These are phyloP conservation scores for Taenioides sp. DNA, from an alignment of 2,797 vertebrate species.

Conservation along the genomic window DNA sequence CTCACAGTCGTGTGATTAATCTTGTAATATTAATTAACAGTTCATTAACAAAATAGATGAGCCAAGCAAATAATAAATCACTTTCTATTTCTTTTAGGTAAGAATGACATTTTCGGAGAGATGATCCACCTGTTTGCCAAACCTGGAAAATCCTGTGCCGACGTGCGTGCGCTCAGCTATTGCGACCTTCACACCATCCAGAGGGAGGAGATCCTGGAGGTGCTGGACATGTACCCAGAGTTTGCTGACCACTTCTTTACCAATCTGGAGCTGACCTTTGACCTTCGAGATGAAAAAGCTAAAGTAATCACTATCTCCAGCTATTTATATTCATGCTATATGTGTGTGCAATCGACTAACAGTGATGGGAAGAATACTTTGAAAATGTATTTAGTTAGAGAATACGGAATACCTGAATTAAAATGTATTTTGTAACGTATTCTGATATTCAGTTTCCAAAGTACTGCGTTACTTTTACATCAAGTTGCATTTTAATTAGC, in stretches of 20 bases:
- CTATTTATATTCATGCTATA: not conserved
- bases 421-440: no score
- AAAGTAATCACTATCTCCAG: slow-evolving; percentile 74
- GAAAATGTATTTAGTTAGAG: no score
- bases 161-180: slow-evolving; percentile 96
- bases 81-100: slow-evolving; percentile 75
- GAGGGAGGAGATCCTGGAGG: slow-evolving; percentile 92
- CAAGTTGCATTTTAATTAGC: no score
- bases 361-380: no score
- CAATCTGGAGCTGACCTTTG: slow-evolving; percentile 96
- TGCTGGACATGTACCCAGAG: slow-evolving; percentile 98
- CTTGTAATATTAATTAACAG: no score
- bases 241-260: slow-evolving; percentile 94
- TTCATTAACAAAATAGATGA: not conserved
- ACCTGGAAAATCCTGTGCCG: slow-evolving; percentile 94
- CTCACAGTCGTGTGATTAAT: no score
- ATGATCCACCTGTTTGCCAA: slow-evolving; percentile 94
- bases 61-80: not conserved
- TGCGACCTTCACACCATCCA: slow-evolving; percentile 98
- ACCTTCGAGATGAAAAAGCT: slow-evolving; percentile 87
- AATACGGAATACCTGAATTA: no score
- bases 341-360: slow-evolving; percentile 9
- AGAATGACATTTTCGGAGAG: slow-evolving; percentile 98
- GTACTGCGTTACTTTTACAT: no score
- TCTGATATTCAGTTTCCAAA: no score